Percentiles rank a stretch among this genome's conserved stretches.
These are phyloP conservation scores for Oreamnos americanus DNA, from an alignment of 2,113 vertebrate species.

Conservation along the genomic window DNA sequence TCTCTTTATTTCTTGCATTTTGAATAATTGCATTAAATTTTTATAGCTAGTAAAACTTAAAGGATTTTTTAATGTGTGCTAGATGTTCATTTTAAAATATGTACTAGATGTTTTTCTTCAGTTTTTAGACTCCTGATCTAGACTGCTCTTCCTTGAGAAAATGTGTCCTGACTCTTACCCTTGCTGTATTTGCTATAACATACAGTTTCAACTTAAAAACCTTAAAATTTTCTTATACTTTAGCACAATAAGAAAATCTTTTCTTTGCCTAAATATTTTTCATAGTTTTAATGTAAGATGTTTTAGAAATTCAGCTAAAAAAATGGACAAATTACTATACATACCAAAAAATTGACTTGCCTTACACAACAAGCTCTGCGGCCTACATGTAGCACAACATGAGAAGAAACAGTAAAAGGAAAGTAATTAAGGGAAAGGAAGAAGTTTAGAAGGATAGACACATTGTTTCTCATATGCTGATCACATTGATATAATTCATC, in stretches of 20 bases:
- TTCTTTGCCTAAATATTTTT: background rate
- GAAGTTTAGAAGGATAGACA: background rate
- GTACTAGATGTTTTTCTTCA: background rate
- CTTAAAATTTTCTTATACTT: background rate
- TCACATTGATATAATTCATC: background rate
- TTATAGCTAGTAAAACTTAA: slow-evolving; percentile 15
- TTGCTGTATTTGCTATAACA: background rate
- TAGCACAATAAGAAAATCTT: background rate
- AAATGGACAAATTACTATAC: background rate
- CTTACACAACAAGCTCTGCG: background rate
- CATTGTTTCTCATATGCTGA: background rate
- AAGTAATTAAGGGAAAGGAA: background rate
- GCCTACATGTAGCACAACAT: background rate
- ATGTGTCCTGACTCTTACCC: background rate
- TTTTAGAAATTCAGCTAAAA: slow-evolving; percentile 33
- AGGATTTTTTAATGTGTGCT: background rate
- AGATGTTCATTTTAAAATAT: background rate
- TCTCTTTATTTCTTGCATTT: slow-evolving; percentile 5
- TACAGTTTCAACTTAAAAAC: slow-evolving; percentile 19
- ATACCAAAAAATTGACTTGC: background rate
- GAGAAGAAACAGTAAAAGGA: background rate
- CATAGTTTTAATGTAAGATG: background rate
- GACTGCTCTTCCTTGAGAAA: background rate
- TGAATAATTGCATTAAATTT: background rate
- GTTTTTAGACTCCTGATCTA: background rate